Base-by-base conservation (phyloP, 2,888 invertebrate species). In the Lepidonotus clava region DNA sequence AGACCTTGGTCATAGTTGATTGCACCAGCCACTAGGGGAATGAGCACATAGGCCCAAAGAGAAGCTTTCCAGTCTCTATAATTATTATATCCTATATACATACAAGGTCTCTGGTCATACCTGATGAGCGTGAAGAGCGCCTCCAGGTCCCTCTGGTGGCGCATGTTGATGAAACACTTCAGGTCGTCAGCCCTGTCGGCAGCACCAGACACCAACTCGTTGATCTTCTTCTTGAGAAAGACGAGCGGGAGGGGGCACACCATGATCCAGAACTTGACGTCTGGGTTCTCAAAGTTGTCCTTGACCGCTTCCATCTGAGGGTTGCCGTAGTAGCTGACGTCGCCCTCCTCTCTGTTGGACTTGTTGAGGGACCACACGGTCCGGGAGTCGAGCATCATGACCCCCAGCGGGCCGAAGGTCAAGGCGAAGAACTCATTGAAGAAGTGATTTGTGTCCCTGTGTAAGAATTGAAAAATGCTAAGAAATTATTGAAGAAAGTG, bases 221-320 rank as follows among this genome's bases (percentile, higher is more conserved):
- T 85, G 71, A 85, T 36, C 40, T 85, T 85, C 71, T 66, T 38
- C 46, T 85, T 85, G 6, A 85, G 71, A 71, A 85, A 85, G 18
- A 85, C 18, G 0, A 85, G 67, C 1, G 85, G 85, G 38, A 85
- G n/a, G 18, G 67, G 41, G 24, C 46, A 40, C 5, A 51, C 28
- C 28, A 71, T 71, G 18, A 85, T 21, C 67, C 85, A 85, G 21
- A 71, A 18, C 6, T 6, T 14, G 14, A 40, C 32, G 8, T 61
- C 61, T 6, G 24, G 24, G 71, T 40, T 71, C 18, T 24, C 32
- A 1, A 85, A n/a, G 1, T 14, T 38, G 11, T 28, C n/a, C n/a
- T 38, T 40, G 5, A 85, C 18, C 18, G 8, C 24, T n/a, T 21
- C 40, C 1, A 32, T 46, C n/a, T 85, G 85, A 0, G 67, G 41